phyloP scores from a whole-genome alignment of 2,113 vertebrate species.

The Nansenia antarctica region DNA sequence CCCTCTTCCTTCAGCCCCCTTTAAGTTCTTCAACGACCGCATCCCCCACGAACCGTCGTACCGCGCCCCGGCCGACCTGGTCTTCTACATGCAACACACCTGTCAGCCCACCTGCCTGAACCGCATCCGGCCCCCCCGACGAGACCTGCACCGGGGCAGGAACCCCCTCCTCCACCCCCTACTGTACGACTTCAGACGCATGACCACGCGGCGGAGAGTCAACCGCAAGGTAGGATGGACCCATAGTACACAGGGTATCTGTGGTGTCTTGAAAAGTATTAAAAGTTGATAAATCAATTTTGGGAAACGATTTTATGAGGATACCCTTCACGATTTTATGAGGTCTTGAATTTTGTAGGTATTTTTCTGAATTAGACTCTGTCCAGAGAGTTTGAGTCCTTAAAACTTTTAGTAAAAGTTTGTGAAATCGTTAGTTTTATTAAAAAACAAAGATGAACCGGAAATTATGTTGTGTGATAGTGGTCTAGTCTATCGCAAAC shows the following conservation, averaged over 20 bases:
- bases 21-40: slow-evolving; percentile 67
- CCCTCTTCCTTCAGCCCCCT: background rate
- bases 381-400: no score
- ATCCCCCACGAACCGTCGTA: slow-evolving; percentile 86
- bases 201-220: slow-evolving; percentile 90
- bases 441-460: no score
- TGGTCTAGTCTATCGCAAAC: no score
- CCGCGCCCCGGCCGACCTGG: slow-evolving; percentile 89
- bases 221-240: slow-evolving; percentile 83
- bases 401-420: no score
- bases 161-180: slow-evolving; percentile 93
- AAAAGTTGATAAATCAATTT: background rate
- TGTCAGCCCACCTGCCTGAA: slow-evolving; percentile 87
- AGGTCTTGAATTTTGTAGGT: no score
- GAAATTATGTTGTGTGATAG: no score
- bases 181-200: slow-evolving; percentile 93
- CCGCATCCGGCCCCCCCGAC: slow-evolving; percentile 75
- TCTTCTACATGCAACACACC: slow-evolving; percentile 88
- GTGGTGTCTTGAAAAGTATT: background rate
- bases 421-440: no score
- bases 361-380: no score
- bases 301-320: no score
- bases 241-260: no score
- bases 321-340: no score
- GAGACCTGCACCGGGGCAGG: slow-evolving; percentile 81